phyloP scores from a whole-genome alignment of 2,888 invertebrate species.

The Lasioglossum morio region DNA sequence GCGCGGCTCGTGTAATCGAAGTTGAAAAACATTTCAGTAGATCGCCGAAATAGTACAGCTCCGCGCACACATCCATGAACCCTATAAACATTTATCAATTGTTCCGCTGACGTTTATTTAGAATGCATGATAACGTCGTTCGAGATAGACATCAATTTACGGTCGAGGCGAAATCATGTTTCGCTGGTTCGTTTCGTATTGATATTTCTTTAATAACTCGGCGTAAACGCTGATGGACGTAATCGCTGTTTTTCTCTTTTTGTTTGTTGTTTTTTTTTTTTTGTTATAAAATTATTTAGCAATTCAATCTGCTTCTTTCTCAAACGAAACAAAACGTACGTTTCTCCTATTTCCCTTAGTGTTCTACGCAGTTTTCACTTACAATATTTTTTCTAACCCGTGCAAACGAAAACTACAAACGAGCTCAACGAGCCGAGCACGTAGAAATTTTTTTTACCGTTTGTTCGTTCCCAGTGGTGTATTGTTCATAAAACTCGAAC shows the following conservation, averaged over 20 bases:
- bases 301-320: background rate
- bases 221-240: background rate
- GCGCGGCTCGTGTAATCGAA: too few relatives aligned
- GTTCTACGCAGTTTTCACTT: background rate
- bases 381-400: background rate
- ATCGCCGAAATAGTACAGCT: background rate
- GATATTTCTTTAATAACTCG: constrained; percentile 7
- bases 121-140: background rate
- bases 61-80: background rate
- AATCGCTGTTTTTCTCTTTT: background rate
- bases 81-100: constrained; percentile 17
- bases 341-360: background rate
- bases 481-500: background rate
- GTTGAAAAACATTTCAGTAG: background rate
- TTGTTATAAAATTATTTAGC: background rate
- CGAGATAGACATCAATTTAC: constrained; percentile 6
- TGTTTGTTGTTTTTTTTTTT: background rate
- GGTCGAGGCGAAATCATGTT: background rate
- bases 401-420: background rate
- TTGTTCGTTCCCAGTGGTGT: background rate
- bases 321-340: background rate
- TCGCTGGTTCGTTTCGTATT: background rate
- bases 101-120: constrained; percentile 19
- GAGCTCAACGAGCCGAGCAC: background rate
- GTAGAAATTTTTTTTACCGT: background rate